Evolutionary conservation across 1,140 invertebrate genomes (phyloP), one percentile per base, ranked within the genome.

Genomic region (Achatina immaculata): DNA sequence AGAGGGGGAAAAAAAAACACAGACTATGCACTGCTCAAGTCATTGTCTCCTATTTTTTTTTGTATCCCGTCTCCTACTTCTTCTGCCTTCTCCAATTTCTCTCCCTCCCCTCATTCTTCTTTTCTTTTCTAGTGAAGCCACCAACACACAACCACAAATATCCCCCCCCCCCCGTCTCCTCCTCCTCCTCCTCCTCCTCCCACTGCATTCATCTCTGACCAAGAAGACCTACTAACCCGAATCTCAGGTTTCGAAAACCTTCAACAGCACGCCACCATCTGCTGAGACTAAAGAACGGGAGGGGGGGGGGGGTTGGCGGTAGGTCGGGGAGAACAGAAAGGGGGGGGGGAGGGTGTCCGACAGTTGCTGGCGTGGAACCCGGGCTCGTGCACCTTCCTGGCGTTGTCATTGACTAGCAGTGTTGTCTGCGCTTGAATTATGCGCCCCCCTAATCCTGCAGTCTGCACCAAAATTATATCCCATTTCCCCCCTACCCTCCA

Each of bases 381-480:
- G 31, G 45, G 28, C 58, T 34, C 58, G 6, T 62, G 58, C 58
- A 62, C 58, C 58, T 31, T 62, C 2, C 28, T 31, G 31, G 28
- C 31, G 58, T n/a, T 62, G 58, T 62, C 58, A 62, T 28, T 62
- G 28, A 62, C 58, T 62, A n/a, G n/a, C n/a, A 62, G 58, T 62
- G n/a, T 9, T 62, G 58, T 4, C 58, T 62, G 58, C 58, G 31
- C 31, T 3, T 31, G 58, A 62, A 62, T 62, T 62, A 62, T 62
- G 58, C 31, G 58, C 58, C 58, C 58, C 58, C 58, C 31, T 62
- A 62, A 62, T 62, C n/a, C 58, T 62, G 58, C 58, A 62, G 58
- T 62, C 58, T 62, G 58, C 58, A 62, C 58, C 58, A 6, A 62
- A 62, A 62, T 62, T 62, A 62, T 62, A 28, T 62, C 58, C 58